phyloP scores from a whole-genome alignment of 2,888 invertebrate genomes.

The Orthosia incerta region DNA sequence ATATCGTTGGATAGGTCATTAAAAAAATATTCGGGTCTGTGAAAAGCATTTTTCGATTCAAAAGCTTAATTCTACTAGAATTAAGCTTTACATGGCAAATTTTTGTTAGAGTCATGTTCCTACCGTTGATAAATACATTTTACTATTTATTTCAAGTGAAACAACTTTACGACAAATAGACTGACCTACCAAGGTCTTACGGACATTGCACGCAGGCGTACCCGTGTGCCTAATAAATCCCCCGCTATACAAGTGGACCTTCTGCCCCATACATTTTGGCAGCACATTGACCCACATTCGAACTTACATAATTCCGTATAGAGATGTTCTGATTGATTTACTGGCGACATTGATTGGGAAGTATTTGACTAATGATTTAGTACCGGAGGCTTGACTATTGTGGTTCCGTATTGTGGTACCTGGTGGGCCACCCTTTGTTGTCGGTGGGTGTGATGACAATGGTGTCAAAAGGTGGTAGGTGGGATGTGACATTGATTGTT shows the following conservation, averaged over 20 bases:
- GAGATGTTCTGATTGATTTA: slow-evolving; percentile 68
- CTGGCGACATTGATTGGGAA: slow-evolving; percentile 59
- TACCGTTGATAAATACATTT: too few species aligned
- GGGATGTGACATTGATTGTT: background rate
- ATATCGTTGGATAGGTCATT: too few species aligned
- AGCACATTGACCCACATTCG: slow-evolving; percentile 51
- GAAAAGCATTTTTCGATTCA: too few species aligned
- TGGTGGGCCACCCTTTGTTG: background rate
- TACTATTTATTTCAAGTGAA: too few species aligned
- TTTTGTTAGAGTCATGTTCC: too few species aligned
- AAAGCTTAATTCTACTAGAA: too few species aligned
- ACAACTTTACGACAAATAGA: too few species aligned
- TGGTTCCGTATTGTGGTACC: slow-evolving; percentile 14
- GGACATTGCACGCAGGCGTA: too few species aligned
- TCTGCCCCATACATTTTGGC: background rate
- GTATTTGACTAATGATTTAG: slow-evolving; percentile 49
- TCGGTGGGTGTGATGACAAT: slow-evolving; percentile 8
- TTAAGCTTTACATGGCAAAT: too few species aligned
- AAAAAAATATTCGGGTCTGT: too few species aligned
- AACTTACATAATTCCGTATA: slow-evolving; percentile 55
- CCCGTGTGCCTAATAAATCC: too few species aligned
- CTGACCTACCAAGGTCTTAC: too few species aligned
- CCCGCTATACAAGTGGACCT: slow-evolving; percentile 17
- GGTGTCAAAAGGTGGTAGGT: background rate
- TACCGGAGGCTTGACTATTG: slow-evolving; percentile 16